These are phyloP conservation scores for Isaurus tuberculatus DNA, from an alignment of 92 coral and sea anemone genomes.

Conservation along the genomic window DNA sequence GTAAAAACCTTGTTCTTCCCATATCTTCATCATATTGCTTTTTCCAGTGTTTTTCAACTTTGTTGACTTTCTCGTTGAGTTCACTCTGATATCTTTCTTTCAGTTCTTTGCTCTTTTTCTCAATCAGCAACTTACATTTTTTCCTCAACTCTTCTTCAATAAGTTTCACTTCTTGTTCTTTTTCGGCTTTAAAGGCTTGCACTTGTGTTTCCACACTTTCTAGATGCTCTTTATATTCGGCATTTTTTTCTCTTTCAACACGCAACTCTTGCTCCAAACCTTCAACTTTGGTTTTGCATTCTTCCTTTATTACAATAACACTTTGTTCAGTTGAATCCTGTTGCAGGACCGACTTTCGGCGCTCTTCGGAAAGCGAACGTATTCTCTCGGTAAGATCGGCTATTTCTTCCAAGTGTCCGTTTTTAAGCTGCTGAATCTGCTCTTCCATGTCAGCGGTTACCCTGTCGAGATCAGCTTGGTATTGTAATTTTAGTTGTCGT, in stretches of 20 bases:
- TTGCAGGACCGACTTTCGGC: constrained; percentile 84
- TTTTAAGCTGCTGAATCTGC: constrained; percentile 87
- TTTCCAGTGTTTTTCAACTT: constrained; percentile 82
- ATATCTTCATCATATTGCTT: constrained; percentile 88
- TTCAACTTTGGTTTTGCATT: constrained; percentile 76
- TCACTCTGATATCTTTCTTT: constrained; percentile 94
- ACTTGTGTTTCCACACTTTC: constrained; percentile 87
- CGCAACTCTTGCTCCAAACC: constrained; percentile 84
- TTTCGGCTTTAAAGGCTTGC: constrained; percentile 83
- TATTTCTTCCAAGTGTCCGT: constrained; percentile 81
- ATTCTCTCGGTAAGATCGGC: constrained; percentile 81
- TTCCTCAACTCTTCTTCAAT: constrained; percentile 85
- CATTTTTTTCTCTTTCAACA: constrained; percentile 77
- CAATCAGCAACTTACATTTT: constrained; percentile 82
- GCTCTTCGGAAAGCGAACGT: constrained; percentile 86
- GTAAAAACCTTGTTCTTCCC: constrained; percentile 63
- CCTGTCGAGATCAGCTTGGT: constrained; percentile 89
- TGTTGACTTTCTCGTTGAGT: constrained; percentile 87
- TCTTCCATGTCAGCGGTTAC: constrained; percentile 97
- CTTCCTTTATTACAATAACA: constrained; percentile 88
- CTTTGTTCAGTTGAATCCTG: constrained; percentile 88
- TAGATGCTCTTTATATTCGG: constrained; percentile 74
- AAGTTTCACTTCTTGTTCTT: constrained; percentile 80
- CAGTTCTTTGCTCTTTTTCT: constrained; percentile 86
- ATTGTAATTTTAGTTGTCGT: constrained; percentile 83